Evolutionary conservation across 2,113 vertebrate genomes (phyloP), one percentile per base, ranked within the genome.

Genomic region (Solea senegalensis): DNA sequence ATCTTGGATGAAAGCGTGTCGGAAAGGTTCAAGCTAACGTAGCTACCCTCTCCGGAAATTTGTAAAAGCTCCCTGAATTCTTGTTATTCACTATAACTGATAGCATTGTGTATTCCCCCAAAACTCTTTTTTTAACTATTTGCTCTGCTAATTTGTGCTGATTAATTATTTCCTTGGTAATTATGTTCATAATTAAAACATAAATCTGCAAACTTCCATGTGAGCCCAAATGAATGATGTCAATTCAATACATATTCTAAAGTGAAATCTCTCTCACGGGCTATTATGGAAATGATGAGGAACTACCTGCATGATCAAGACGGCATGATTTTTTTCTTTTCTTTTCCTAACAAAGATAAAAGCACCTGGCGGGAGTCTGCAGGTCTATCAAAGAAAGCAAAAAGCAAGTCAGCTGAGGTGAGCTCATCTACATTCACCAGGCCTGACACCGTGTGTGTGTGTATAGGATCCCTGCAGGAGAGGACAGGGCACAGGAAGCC

Each of bases 341-440:
- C 55, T 81, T 87, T 59, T 21, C n/a, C 69, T 26, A 68, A 62
- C 51, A 62, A 82, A 62, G 65, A 78, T 55, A 78, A 74, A 82
- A 56, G 50, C 52, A 81, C 69, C 61, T 21, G 56, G 1, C 4
- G 9, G n/a, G 15, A 13, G 67, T 14, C 40, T 54, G 76, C 15
- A 26, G 74, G 73, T 73, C 65, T 53, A 58, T 72, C 46, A 9
- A 28, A 49, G 59, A 80, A 49, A 1, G 27, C 11, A 34, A 41
- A 40, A 72, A 63, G 62, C 26, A 55, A 21, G 60, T 88, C 71
- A 75, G 80, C 86, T n/a, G 74, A 70, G 78, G 71, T 78, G 71
- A 74, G 34, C 82, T 93, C 83, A 84, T 88, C 90, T 82, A 53
- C 72, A 86, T 89, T 89, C 87, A 78, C 83, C 80, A 81, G 88